These are phyloP conservation scores for Plagodis pulveraria DNA, from an alignment of 2,888 invertebrate genomes.

Conservation along the genomic window DNA sequence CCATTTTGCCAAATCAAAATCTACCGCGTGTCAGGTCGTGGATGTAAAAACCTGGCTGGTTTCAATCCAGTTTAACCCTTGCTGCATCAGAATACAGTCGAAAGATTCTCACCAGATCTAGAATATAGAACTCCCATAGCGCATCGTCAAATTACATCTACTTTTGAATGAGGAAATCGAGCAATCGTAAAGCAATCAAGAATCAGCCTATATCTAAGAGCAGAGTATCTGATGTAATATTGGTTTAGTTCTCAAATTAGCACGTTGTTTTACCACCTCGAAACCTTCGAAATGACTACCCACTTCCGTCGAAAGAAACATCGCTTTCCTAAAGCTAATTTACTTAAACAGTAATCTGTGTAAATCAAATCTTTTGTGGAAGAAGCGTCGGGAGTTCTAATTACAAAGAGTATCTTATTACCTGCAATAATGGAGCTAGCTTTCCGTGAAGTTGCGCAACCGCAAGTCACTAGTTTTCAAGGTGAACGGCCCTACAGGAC, in stretches of 20 bases:
- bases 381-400: slow-evolving; percentile 31
- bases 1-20: slow-evolving; percentile 29
- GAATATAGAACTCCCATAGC: no score
- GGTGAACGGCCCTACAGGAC: slow-evolving; percentile 47
- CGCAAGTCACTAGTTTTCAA: slow-evolving; percentile 45
- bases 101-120: background rate
- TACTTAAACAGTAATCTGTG: background rate
- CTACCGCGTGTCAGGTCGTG: slow-evolving; percentile 15
- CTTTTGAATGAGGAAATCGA: slow-evolving; percentile 4
- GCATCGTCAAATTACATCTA: background rate
- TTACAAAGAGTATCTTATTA: slow-evolving; percentile 38
- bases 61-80: slow-evolving; percentile 2
- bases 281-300: background rate
- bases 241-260: background rate
- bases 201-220: no score
- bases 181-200: slow-evolving; percentile 8
- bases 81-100: background rate
- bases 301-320: background rate
- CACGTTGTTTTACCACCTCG: background rate
- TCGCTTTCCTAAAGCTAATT: slow-evolving; percentile 10
- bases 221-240: no score
- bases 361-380: slow-evolving; percentile 13
- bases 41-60: background rate
- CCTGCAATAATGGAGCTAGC: slow-evolving; percentile 16
- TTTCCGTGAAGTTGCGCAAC: slow-evolving; percentile 39